Base-by-base conservation (phyloP, 1,140 invertebrate species). In the Patella vulgata region DNA sequence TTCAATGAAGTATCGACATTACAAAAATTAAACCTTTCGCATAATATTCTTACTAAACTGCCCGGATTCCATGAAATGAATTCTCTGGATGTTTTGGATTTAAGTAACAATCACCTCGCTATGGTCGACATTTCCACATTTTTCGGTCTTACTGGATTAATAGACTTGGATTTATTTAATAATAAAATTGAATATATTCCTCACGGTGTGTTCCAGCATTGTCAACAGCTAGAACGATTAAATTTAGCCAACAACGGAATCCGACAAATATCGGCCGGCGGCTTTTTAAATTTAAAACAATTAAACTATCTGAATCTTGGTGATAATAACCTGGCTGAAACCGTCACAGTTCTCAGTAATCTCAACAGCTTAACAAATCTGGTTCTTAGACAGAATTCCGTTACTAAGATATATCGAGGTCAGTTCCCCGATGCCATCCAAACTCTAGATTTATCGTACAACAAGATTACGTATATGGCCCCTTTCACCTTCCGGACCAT, bases 401-500 rank as follows among this genome's bases (percentile, higher is more conserved):
- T 75, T 12, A 47, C 50, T 17, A 21, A 40, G 28, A 47, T 65
- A 1, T 52, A 59, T 25, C 23, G 52, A 9, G 62, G 54, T 17
- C 53, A 66, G 36, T 70, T 73, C 31, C 68, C 67, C 0, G 40
- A 62, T 11, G 48, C 52, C 12, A 14, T 75, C 14, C 31, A 67
- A 59, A 27, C 58, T 14, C 14, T 75, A 6, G 39, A 70, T 54
- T 42, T 75, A 9, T 48, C 51, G 21, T 42, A 57, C 14, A 75
- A 75, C 39, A 23, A 53, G 1, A 65, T 75, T 11, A 59, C n/a
- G 5, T 39, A 52, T 9, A 60, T 77, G 11, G 59, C 57, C 14
- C 44, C 47, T 25, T 59, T 59, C 42, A 63, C 75, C 1, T 75
- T 77, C 60, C 64, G 58, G 43, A 68, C 64, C 19, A 39, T 70